Evolutionary conservation across 2,113 vertebrate genomes (phyloP), one percentile per base, ranked within the genome.

Genomic region (Mionectes macconnelli): DNA sequence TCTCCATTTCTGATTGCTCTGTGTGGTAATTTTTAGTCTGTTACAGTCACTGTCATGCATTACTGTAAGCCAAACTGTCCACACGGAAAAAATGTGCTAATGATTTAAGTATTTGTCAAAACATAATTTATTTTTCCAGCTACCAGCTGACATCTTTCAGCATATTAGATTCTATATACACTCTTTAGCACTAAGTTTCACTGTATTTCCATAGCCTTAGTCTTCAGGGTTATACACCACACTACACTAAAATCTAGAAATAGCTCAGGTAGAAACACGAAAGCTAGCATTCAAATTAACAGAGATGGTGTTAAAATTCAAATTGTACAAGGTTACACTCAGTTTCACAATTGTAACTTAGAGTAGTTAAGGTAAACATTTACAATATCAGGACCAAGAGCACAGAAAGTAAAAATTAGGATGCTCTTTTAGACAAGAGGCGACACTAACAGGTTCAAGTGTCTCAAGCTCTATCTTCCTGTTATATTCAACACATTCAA

Each of bases 61-160:
- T 35, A 70, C 28, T 49, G 5, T 44, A 68, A 49, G 31, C 77
- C 12, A 80, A 84, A 55, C 17, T 33, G 76, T 13, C 18, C 23
- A 68, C 0, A 0, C 35, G 31, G 19, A 73, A 74, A 77, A 85
- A 74, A 70, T 1, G 11, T 3, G 16, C 22, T 49, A 44, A 77
- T 27, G 2, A 69, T 52, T 44, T 73, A 60, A 52, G 11, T 40
- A 74, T 70, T 66, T 81, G 28, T 78, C 27, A 66, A 40, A 79
- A 67, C 15, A 67, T 4, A 0, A 59, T 67, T 73, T 64, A 39
- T 47, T 76, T 80, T 89, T 64, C 33, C 27, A 89, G 31, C 40
- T 74, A 35, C 24, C 59, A 86, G 12, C 7, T 8, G 30, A 80
- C 10, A 15, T 4, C 17, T 74, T 84, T 52, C 66, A 72, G 35